phyloP scores from a whole-genome alignment of 1,140 invertebrate species.

The Hylyphantes graminicola region DNA sequence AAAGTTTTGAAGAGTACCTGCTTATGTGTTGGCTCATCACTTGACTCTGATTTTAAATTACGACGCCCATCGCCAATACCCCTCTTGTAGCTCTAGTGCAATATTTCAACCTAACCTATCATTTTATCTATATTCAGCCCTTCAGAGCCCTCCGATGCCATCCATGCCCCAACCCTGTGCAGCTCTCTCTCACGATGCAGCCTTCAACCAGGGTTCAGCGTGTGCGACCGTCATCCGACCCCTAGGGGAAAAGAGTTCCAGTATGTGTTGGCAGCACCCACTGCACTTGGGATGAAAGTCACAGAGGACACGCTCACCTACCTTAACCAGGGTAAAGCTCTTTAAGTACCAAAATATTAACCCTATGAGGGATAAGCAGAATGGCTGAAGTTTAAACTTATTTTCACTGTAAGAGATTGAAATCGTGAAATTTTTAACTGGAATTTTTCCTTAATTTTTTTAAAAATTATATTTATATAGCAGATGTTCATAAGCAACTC shows the following conservation, averaged over 20 bases:
- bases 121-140: too few species aligned
- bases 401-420: background rate
- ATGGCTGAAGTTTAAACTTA: background rate
- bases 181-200: background rate
- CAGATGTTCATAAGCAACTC: too few species aligned
- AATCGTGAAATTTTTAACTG: background rate
- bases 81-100: too few species aligned
- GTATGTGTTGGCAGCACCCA: conserved; percentile 93
- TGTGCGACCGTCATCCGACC: background rate
- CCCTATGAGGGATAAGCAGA: too few species aligned
- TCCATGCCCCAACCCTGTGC: conserved; percentile 12
- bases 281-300: conserved; percentile 93
- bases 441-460: background rate
- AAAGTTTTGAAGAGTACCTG: too few species aligned
- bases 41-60: too few species aligned
- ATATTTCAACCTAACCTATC: too few species aligned
- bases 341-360: background rate
- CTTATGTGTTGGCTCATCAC: too few species aligned
- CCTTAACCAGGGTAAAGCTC: conserved; percentile 82
- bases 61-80: too few species aligned
- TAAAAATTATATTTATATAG: too few species aligned
- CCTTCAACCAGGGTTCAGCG: conserved; percentile 38
- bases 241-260: conserved; percentile 75
- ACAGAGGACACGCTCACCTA: conserved; percentile 96
- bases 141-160: too few species aligned